These are phyloP conservation scores for Neelides sp. DNA, from an alignment of 1,140 invertebrate species.

Conservation along the genomic window DNA sequence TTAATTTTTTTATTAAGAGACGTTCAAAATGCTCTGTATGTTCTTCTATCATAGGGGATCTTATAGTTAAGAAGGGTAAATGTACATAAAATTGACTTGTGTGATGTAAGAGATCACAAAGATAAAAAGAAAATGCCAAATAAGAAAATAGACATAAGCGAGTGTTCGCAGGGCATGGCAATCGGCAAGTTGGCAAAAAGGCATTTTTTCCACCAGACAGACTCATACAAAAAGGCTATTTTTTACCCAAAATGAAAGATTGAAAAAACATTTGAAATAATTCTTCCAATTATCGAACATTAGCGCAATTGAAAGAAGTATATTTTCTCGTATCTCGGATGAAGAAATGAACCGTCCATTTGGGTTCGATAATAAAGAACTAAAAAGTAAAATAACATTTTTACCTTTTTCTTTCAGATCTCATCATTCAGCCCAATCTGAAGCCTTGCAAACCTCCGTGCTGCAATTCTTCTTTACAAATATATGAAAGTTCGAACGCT, in stretches of 20 bases:
- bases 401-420: background rate
- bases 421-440: background rate
- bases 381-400: background rate
- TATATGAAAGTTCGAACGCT: no score
- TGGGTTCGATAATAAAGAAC: background rate
- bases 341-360: no score
- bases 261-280: background rate
- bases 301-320: background rate
- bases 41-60: no score
- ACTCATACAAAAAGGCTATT: conserved; percentile 5
- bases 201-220: conserved; percentile 10
- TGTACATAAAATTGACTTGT: no score
- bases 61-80: no score
- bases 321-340: background rate
- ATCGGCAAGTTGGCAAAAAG: conserved; percentile 13
- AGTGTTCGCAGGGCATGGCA: conserved; percentile 28
- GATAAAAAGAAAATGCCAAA: conserved; percentile 1
- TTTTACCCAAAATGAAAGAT: background rate
- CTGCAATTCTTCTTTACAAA: no score
- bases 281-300: background rate
- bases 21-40: no score
- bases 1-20: no score
- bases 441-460: conserved; percentile 26
- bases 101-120: no score
- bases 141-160: conserved; percentile 13